phyloP scores from a whole-genome alignment of 2,888 invertebrate species.

The Scotopteryx bipunctaria region DNA sequence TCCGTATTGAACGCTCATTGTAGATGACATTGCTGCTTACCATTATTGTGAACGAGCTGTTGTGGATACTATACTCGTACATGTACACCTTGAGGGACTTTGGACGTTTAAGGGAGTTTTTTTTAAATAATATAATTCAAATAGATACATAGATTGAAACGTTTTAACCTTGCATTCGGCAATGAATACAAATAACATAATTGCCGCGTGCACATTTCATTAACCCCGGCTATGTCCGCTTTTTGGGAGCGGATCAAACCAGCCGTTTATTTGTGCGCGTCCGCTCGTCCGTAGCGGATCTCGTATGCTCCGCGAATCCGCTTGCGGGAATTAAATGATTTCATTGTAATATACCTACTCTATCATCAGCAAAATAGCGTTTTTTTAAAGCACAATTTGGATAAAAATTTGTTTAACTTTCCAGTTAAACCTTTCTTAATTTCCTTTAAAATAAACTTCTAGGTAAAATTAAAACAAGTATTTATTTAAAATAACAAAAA shows the following conservation, averaged over 20 bases:
- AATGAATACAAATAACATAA: conserved; percentile 1
- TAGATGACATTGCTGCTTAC: conserved; percentile 15
- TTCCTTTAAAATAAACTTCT: too few relatives aligned
- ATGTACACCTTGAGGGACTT: too few relatives aligned
- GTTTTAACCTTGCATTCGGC: too few relatives aligned
- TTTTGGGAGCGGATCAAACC: conserved; percentile 58
- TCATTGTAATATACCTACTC: neutral
- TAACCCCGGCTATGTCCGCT: conserved; percentile 6
- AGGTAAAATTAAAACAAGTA: too few relatives aligned
- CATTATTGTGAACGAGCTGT: neutral
- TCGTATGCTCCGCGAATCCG: conserved; percentile 27
- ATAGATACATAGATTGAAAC: too few relatives aligned
- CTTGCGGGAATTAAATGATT: conserved; percentile 5
- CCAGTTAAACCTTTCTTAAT: too few relatives aligned
- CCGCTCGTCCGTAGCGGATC: conserved; percentile 53
- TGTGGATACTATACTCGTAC: neutral
- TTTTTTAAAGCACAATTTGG: too few relatives aligned
- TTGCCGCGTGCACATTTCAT: conserved; percentile 7
- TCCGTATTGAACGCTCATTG: conserved; percentile 32
- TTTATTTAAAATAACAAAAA: too few relatives aligned
- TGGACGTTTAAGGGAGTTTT: too few relatives aligned
- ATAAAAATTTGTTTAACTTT: too few relatives aligned
- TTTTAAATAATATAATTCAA: too few relatives aligned
- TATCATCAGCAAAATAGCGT: neutral
- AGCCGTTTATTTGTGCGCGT: conserved; percentile 66